Base-by-base conservation (phyloP, 1,140 invertebrate genomes). In the Procambarus clarkii region DNA sequence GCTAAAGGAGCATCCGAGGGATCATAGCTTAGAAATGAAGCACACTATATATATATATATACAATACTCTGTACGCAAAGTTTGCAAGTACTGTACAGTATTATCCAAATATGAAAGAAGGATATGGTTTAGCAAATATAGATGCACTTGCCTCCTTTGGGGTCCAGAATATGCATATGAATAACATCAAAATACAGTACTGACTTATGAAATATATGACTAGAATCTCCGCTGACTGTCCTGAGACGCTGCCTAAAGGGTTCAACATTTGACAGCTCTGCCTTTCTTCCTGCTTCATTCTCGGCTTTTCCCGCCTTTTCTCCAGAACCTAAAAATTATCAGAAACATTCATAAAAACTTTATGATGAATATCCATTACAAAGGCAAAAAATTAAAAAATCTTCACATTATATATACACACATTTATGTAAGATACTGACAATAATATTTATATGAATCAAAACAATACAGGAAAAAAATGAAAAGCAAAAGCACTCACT, bases 141-240 rank as follows among this genome's bases (percentile, higher is more conserved):
- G 34, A 34, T 34, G 11, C 5, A 54, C 11, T 54, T 54, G 50
- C 50, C 11, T 54, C 11, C 0, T 54, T 54, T 54, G 50, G 50
- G 11, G 11, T 1, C 5, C 5, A 54, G 50, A 54, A 54, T 8
- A 54, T 8, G 11, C 5, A 54, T 11, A 54, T 54, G 50, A 54
- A 54, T 11, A 44, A 50, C 34, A 21, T 24, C 7, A 46, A 85
- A 50, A 2, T n/a, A 24, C n/a, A 11, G 24, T 24, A 69, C 50
- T 74, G 88, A 93, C 89, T 92, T 83, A 45, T 92, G 92, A 77
- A 93, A 93, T 15, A 93, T 78, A 15, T 93, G 88, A 80, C 92
- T 92, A 76, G 91, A 88, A 78, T 93, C 93, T 54, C 93, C 93
- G 83, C 93, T 93, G 44, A 92, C 86, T 69, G 93, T 92, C 54